A percentile compares a stretch with the other conserved stretches of the same genome.
Evolutionary conservation across 2,797 vertebrate species (phyloP).

Genomic region (Characodon lateralis): DNA sequence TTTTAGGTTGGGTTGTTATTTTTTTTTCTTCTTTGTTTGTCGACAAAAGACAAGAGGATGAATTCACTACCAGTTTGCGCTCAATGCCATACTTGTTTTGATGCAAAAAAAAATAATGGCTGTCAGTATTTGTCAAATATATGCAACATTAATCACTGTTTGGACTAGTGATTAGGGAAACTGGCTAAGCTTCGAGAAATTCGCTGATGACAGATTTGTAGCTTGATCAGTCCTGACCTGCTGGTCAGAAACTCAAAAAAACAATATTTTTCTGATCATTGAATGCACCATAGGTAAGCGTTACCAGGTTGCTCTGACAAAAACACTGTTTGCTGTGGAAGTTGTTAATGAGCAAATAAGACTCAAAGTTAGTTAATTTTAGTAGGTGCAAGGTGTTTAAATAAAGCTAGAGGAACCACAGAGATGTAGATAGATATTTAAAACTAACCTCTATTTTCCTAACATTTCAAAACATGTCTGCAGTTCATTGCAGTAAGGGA

Average conservation of each 20-base stretch:
- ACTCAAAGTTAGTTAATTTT: background rate
- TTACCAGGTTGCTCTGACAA: background rate
- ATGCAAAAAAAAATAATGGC: background rate
- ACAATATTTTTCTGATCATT: background rate
- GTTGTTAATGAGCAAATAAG: background rate
- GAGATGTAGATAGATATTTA: background rate
- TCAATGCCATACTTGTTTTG: background rate
- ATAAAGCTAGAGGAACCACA: background rate
- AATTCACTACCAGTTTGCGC: background rate
- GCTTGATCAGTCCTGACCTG: background rate
- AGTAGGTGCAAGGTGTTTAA: background rate
- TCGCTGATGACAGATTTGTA: too few species aligned
- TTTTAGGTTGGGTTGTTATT: background rate
- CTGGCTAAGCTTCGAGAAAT: too few species aligned
- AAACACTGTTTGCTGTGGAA: background rate
- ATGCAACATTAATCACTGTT: background rate
- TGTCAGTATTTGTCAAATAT: background rate
- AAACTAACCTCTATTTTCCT: background rate
- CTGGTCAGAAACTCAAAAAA: background rate
- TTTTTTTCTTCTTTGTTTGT: background rate
- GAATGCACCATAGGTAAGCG: background rate
- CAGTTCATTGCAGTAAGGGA: background rate
- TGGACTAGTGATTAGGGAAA: background rate
- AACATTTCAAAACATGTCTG: background rate
- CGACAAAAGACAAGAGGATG: background rate